Conservation (phyloP, 2,888 invertebrate species). For the Lasioglossum pauxillum region DNA sequence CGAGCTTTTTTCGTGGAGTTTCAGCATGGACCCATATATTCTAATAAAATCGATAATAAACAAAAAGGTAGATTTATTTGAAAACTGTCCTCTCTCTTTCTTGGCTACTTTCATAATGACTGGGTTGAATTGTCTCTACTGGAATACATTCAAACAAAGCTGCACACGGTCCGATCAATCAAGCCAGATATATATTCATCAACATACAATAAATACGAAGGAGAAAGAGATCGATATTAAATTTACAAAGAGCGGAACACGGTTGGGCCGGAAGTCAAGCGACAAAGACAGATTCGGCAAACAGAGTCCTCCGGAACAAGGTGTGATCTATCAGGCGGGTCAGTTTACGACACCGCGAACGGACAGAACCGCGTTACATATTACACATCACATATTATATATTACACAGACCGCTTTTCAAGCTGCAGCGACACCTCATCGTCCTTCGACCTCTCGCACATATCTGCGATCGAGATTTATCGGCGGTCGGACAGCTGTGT, state of each 20-base stretch:
- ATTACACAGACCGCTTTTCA: conserved; percentile 2
- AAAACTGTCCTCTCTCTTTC: too few species aligned
- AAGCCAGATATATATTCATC: neutral
- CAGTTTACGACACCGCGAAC: conserved; percentile 6
- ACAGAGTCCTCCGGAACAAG: neutral
- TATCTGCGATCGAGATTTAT: conserved; percentile 41
- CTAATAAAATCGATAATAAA: too few species aligned
- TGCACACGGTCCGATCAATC: neutral
- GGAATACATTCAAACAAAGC: too few species aligned
- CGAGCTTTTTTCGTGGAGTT: too few species aligned
- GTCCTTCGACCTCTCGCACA: conserved; percentile 17
- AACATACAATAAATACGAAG: neutral
- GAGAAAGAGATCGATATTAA: neutral
- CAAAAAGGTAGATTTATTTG: too few species aligned
- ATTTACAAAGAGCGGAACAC: neutral
- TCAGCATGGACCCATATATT: too few species aligned
- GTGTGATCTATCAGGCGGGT: neutral
- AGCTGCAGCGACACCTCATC: conserved; percentile 11
- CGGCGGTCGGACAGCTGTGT: conserved; percentile 1
- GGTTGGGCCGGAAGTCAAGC: neutral
- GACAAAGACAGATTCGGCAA: neutral
- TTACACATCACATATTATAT: conserved; percentile 4
- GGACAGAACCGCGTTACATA: conserved; percentile 5
- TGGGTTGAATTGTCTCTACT: too few species aligned
- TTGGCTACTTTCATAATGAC: too few species aligned